Evolutionary conservation across 1,140 invertebrate species (phyloP).

Genomic region (Phymorhynchus buccinoides): DNA sequence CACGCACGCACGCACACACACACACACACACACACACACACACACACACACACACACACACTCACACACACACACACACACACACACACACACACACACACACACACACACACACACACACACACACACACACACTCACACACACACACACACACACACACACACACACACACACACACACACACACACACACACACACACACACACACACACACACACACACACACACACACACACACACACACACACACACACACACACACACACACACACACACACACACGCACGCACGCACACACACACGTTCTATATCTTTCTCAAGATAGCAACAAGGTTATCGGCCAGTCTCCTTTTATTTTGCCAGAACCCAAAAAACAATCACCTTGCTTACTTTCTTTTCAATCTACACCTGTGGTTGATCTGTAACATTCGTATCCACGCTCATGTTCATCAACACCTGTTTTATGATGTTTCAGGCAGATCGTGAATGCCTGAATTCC

Average conservation of each 20-base stretch:
- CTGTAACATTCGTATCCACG: too few species aligned
- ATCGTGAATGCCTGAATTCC: too few species aligned
- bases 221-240: neutral
- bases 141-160: neutral
- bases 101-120: neutral
- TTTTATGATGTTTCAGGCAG: too few species aligned
- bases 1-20: neutral
- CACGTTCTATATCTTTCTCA: too few species aligned
- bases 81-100: neutral
- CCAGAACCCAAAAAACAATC: too few species aligned
- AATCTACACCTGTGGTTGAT: too few species aligned
- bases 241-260: conserved; percentile 2
- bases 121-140: neutral
- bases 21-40: neutral
- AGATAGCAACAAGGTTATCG: too few species aligned
- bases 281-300: neutral
- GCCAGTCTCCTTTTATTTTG: too few species aligned
- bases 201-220: neutral
- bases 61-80: neutral
- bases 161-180: conserved; percentile 1
- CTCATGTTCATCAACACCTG: too few species aligned
- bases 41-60: neutral
- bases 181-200: conserved; percentile 2
- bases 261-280: conserved; percentile 7
- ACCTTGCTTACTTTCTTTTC: too few species aligned